Base-by-base conservation (phyloP, 2,797 vertebrate genomes). In the Oryzias sinensis region DNA sequence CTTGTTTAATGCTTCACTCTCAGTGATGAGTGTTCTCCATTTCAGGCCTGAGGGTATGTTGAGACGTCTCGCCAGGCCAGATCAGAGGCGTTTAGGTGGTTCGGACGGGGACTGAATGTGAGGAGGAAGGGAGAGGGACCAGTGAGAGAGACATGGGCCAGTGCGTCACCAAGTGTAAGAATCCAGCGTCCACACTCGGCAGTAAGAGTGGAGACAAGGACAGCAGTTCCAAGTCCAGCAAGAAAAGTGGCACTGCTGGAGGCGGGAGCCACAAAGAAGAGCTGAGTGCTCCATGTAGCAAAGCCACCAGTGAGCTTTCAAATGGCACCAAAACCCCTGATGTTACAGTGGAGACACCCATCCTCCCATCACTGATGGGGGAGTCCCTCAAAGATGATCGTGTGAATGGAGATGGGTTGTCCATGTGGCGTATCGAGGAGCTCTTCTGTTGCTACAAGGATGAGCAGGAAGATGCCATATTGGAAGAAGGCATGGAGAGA, bases 161-260 rank as follows among this genome's bases (percentile, higher is more conserved):
- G 96, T 99, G 97, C 63, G 96, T 99, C 94, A 99, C 95, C 43
- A 99, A 99, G 92, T 99, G 97, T 87, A 99, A 98, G 89, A 99
- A 99, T 83, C 97, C 97, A 46, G 95, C 97, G 52, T 99, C 97
- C 66, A 97, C 97, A 47, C 94, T 99, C 25, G 97, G 97, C 88
- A 99, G 97, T 79, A 99, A 99, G 90, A 99, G 97, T 83, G 97
- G 96, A 81, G 97, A 98, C 57, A 94, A 97, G 80, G 97, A 99
- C 52, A 79, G 94, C 0, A 76, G 94, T 74, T 87, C 93, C 86
- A 99, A 98, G 80, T 93, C 95, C 6, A 95, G 91, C 70, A 98
- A 96, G 89, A 94, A 95, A 69, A 88, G 91, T 9, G 82, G 86
- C 43, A 54, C 77, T 24, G 77, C 83, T 14, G 81, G 87, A 5